phyloP scores from a whole-genome alignment of 2,797 vertebrate species.

The Podarcis lilfordi region DNA sequence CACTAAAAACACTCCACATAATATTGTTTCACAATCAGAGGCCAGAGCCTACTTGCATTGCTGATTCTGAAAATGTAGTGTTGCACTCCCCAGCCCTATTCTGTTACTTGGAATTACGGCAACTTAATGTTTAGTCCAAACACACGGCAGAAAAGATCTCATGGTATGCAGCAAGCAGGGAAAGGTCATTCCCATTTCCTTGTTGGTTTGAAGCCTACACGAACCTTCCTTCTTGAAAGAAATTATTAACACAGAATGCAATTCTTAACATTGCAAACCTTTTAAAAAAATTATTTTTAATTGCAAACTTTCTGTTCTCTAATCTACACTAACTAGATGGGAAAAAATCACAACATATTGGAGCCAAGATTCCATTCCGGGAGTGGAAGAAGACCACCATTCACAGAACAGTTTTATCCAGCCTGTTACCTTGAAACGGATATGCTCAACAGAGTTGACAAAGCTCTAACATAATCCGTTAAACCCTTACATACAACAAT shows the following conservation, averaged over 20 bases:
- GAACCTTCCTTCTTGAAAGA: neutral
- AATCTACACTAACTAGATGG: neutral
- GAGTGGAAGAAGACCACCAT: neutral
- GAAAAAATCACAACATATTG: accelerated
- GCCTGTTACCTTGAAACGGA: neutral
- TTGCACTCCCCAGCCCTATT: neutral
- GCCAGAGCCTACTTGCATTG: neutral
- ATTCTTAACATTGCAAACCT: neutral
- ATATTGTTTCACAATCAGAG: neutral
- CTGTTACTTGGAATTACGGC: neutral
- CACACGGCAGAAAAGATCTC: neutral
- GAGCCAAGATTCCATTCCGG: neutral
- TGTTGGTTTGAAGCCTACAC: neutral
- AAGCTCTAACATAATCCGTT: neutral
- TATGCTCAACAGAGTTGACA: neutral
- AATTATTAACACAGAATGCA: constrained; percentile 22
- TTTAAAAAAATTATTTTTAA: neutral
- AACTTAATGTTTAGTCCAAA: neutral
- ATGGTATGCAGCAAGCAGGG: neutral
- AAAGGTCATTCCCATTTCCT: neutral
- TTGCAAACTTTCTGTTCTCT: neutral
- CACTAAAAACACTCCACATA: neutral
- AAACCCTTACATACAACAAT: neutral
- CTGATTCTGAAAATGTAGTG: neutral
- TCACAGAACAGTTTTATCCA: neutral